Conservation (phyloP, 2,113 vertebrate genomes). For the Circaetus cinerascens region DNA sequence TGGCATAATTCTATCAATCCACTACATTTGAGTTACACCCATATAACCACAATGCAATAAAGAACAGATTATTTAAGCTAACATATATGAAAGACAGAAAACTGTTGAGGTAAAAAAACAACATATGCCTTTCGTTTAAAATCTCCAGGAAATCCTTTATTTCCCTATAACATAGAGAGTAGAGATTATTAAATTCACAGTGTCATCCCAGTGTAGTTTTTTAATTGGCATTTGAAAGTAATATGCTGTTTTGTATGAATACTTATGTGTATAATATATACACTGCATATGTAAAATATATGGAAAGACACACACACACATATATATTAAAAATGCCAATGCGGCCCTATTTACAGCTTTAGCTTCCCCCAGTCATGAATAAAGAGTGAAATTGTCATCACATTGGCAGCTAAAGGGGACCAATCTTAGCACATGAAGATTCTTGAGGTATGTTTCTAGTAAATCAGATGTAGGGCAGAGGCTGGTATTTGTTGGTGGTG, state of each 20-base stretch:
- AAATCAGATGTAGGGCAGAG: too few relatives aligned
- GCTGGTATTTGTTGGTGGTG: too few relatives aligned
- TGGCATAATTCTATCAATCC: neutral
- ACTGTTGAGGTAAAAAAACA: neutral
- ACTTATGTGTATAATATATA: neutral
- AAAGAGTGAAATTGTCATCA: neutral
- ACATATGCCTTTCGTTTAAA: constrained; percentile 55
- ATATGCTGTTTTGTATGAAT: neutral
- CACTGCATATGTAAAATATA: neutral
- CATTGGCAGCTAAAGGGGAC: neutral
- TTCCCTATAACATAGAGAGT: constrained; percentile 52
- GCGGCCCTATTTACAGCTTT: neutral
- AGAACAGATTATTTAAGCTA: neutral
- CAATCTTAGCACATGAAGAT: neutral
- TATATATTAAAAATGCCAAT: neutral
- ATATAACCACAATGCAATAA: neutral
- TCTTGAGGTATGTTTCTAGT: too few relatives aligned
- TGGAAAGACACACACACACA: neutral
- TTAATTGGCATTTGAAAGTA: neutral
- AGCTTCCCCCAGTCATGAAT: neutral
- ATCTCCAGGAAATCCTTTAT: constrained; percentile 64
- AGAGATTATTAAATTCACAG: neutral
- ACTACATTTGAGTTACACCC: neutral
- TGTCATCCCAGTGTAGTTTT: neutral
- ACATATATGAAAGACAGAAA: neutral